Conservation (phyloP, 2,113 vertebrate species). For the Diphyllodes magnificus region DNA sequence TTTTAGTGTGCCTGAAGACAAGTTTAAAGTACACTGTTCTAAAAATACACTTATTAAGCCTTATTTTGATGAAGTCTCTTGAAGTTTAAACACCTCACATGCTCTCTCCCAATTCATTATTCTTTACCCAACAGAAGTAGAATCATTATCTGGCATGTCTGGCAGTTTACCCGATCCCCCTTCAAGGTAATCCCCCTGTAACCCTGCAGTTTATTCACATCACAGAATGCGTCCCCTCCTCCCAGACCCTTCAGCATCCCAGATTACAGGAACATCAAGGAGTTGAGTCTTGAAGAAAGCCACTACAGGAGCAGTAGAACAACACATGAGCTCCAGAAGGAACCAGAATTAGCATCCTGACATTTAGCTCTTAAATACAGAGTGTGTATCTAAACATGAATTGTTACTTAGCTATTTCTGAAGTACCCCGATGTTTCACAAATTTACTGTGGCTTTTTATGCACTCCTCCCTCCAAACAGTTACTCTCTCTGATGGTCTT, state of each 20-base stretch:
- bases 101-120: background rate
- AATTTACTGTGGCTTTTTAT: background rate
- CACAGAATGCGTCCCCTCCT: background rate
- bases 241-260: background rate
- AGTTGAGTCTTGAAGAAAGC: background rate
- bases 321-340: background rate
- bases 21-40: background rate
- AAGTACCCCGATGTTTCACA: background rate
- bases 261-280: background rate
- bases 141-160: background rate
- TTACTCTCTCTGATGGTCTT: background rate
- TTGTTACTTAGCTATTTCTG: background rate
- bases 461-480: background rate
- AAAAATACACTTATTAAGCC: fast-evolving
- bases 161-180: background rate
- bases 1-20: background rate
- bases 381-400: fast-evolving
- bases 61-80: background rate
- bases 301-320: background rate
- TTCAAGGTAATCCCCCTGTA: background rate
- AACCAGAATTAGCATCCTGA: background rate
- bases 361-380: background rate
- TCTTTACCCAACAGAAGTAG: background rate
- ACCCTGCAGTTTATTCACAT: background rate
- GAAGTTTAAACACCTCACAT: background rate